Conservation (phyloP, 23 tunicate species). For the Styela clava region DNA sequence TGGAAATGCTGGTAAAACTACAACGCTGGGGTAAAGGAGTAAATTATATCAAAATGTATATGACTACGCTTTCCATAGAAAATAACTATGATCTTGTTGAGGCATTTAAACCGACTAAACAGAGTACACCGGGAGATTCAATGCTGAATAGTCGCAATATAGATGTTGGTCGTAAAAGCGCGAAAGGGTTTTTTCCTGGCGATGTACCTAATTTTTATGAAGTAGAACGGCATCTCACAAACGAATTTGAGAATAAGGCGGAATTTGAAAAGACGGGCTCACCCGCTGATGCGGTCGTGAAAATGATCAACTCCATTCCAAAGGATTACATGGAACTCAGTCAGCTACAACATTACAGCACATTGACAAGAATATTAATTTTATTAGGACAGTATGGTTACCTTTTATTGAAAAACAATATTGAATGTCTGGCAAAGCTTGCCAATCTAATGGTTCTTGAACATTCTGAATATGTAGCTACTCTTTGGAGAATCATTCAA, state of each 20-base stretch:
- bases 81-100: neutral
- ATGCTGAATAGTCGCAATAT: no score
- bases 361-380: neutral
- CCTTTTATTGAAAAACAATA: neutral
- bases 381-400: neutral
- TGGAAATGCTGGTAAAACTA: neutral
- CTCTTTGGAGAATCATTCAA: neutral
- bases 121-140: no score
- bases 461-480: neutral
- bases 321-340: neutral
- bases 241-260: neutral
- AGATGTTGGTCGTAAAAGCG: no score
- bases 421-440: neutral
- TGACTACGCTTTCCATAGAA: neutral
- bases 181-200: no score
- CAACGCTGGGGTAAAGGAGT: neutral
- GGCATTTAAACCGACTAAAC: no score
- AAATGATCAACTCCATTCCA: neutral
- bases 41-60: no score
- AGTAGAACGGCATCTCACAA: neutral
- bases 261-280: neutral
- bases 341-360: neutral
- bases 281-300: neutral
- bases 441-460: neutral
- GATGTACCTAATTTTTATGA: neutral